Evolutionary conservation across 2,113 vertebrate species (phyloP).

Genomic region (Hassar affinis): DNA sequence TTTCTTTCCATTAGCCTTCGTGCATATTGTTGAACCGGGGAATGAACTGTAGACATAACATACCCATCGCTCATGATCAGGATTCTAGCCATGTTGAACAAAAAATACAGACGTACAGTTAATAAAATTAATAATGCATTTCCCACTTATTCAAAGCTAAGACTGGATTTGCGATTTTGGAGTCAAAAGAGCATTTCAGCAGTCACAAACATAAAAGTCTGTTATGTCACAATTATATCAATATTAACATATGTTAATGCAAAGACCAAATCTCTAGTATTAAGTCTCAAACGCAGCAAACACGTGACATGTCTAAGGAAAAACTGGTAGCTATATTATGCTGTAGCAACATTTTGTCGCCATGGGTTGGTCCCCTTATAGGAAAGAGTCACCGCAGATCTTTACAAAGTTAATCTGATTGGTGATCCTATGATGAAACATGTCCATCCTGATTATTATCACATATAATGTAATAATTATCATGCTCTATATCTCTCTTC

Average conservation of each 20-base stretch:
- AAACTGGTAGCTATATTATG: background rate
- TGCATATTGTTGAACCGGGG: conserved; percentile 69
- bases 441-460: background rate
- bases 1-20: conserved; percentile 53
- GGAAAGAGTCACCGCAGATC: background rate
- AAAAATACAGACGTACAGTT: conserved; percentile 69
- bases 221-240: conserved; percentile 11
- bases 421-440: background rate
- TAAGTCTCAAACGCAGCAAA: background rate
- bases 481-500: too few species aligned
- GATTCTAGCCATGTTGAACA: conserved; percentile 76
- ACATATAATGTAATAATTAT: background rate
- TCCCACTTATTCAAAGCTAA: conserved; percentile 3
- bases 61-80: conserved; percentile 84
- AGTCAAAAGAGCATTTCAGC: conserved; percentile 1
- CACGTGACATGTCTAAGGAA: background rate
- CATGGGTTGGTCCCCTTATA: background rate
- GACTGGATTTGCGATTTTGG: conserved; percentile 14
- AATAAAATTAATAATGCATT: conserved; percentile 40
- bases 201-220: conserved; percentile 20
- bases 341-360: background rate
- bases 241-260: conserved; percentile 4
- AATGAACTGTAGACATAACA: conserved; percentile 77
- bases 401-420: background rate
- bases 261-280: background rate